These are phyloP conservation scores for Lonchura striata DNA, from an alignment of 2,113 vertebrate species.

Conservation along the genomic window DNA sequence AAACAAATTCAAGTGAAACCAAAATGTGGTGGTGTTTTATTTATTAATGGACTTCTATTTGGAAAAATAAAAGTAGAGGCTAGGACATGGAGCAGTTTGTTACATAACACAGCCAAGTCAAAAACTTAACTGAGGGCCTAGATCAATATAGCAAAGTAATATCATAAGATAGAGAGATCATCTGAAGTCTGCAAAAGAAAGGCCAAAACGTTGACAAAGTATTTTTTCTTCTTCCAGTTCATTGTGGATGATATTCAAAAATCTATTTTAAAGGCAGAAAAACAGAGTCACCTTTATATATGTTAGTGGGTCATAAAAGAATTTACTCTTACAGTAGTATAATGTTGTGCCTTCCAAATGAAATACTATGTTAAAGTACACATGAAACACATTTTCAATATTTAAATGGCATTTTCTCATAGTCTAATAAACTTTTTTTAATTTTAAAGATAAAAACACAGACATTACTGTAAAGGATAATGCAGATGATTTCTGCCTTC, in stretches of 20 bases:
- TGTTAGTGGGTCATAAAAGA: not conserved
- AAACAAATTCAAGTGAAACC: not conserved
- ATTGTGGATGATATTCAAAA: not conserved
- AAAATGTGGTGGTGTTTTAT: not conserved
- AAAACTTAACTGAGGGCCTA: not conserved
- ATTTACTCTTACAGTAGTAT: not conserved
- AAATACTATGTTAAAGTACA: not conserved
- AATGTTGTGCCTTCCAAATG: not conserved
- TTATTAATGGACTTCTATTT: not conserved
- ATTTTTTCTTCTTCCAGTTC: not conserved
- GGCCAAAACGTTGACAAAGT: not conserved
- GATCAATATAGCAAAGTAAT: not conserved
- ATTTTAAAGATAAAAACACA: slow-evolving; percentile 80
- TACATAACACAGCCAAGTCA: not conserved
- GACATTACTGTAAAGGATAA: slow-evolving; percentile 78
- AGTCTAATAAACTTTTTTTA: not conserved
- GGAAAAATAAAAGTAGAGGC: not conserved
- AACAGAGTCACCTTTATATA: not conserved
- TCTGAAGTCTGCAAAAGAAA: not conserved
- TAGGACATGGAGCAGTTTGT: not conserved
- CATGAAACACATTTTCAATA: not conserved
- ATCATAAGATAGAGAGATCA: not conserved
- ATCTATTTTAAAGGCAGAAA: not conserved
- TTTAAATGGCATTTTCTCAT: not conserved
- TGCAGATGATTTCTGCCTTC: slow-evolving; percentile 79